Conservation (phyloP, 2,797 vertebrate genomes). For the Novumbra hubbsi region DNA sequence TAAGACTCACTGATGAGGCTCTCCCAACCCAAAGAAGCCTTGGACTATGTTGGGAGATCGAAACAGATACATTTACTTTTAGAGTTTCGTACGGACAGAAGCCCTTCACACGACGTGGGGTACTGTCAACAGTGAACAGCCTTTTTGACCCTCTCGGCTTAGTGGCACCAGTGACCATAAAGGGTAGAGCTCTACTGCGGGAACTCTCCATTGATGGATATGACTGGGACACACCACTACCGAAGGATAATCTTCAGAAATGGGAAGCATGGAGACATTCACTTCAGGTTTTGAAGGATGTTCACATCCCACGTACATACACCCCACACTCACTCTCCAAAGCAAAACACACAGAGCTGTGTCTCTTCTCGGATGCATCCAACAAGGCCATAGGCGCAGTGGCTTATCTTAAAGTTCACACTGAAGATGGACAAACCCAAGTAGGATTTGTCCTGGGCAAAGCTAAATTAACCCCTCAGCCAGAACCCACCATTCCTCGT, state of each 20-base stretch:
- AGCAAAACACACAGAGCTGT: neutral
- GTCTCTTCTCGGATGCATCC: neutral
- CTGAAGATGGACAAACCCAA: too few species aligned
- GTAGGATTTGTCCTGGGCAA: neutral
- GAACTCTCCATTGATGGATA: neutral
- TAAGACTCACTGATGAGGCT: too few species aligned
- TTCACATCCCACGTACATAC: neutral
- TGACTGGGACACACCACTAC: neutral
- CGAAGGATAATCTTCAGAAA: neutral
- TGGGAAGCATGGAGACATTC: neutral
- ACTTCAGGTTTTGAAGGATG: neutral
- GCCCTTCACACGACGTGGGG: conserved; percentile 3
- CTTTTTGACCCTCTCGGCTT: conserved; percentile 11
- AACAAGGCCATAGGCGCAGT: neutral
- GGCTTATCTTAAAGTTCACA: too few species aligned
- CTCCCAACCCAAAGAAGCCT: neutral
- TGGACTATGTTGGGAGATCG: conserved; percentile 4
- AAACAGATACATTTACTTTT: conserved; percentile 3
- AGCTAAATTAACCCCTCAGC: neutral
- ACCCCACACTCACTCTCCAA: neutral
- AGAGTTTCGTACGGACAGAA: neutral
- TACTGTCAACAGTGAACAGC: conserved; percentile 12
- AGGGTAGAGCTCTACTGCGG: neutral
- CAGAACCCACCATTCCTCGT: neutral
- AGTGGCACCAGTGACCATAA: neutral